Evolutionary conservation across 2,888 invertebrate species (phyloP), one percentile per base, ranked within the genome.

Genomic region (Neocrepidodera transversa): DNA sequence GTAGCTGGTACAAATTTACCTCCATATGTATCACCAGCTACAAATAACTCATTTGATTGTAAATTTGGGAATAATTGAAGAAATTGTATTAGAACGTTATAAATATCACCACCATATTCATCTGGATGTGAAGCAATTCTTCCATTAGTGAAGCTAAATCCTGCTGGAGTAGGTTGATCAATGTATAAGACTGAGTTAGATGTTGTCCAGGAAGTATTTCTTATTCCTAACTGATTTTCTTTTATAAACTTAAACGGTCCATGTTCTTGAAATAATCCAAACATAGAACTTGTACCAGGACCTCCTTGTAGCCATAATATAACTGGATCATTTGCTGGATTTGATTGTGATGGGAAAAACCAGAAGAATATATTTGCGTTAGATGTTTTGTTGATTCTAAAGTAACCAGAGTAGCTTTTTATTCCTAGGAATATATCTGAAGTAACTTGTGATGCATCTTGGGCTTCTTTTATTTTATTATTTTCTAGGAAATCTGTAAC

Each of bases 131-230:
- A 84, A 4, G 90, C 90, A 76, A 90, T 94, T 0, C 94, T 93
- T 51, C 76, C 82, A 10, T 48, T 40, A 0, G 95, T 93, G 71
- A 92, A 95, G 78, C 94, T 95, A 75, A 89, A 95, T 0, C 95
- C 95, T 1, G 93, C 90, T 1, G 94, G 93, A 1, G 92, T 95
- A 0, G 95, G 95, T 77, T 93, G 95, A 74, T 95, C 95, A 55
- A 95, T 89, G 75, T 91, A 95, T 47, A 95, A 83, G 36, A 95
- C 77, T 71, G 62, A 63, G 51, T 64, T 59, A 16, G 50, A 47
- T 23, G 50, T 59, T 14, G 58, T 43, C 66, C 66, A 66, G 2
- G 58, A 45, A 66, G 88, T 87, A 68, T 89, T 84, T 35, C 92
- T 84, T 58, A 84, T 77, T 76, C 69, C 78, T 62, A 78, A 60